Evolutionary conservation across 2,888 invertebrate genomes (phyloP).

Genomic region (Fragum whitleyi): DNA sequence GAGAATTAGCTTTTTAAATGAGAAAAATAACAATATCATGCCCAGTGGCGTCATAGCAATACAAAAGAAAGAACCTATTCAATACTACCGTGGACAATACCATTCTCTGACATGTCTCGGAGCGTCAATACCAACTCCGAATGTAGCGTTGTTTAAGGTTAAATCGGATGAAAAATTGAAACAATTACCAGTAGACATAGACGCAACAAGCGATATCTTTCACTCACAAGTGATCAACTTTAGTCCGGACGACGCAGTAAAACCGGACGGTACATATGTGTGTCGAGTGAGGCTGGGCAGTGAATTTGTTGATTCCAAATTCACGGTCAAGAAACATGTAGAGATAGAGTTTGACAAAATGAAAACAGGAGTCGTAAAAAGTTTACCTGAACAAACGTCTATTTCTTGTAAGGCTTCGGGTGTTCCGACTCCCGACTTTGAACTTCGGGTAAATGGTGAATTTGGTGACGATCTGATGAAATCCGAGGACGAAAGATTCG

Average conservation of each 20-base stretch:
- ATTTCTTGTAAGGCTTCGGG: slow-evolving; percentile 4
- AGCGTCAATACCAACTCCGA: not conserved
- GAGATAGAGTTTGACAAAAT: not conserved
- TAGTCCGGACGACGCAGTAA: not conserved
- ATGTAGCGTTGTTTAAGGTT: not conserved
- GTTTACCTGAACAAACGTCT: not conserved
- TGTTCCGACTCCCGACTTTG: not conserved
- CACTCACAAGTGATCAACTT: not conserved
- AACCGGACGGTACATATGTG: not conserved
- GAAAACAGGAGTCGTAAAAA: not conserved
- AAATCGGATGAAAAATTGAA: not conserved
- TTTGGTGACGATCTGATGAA: not conserved
- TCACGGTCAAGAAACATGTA: not conserved
- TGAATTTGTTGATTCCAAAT: not conserved
- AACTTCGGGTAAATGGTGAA: not conserved
- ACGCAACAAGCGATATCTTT: not conserved
- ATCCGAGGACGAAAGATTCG: not conserved
- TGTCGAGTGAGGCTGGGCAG: not conserved
- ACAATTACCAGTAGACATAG: not conserved
- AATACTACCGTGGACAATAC: not conserved
- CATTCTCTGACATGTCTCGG: not conserved
- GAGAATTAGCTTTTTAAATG: not conserved
- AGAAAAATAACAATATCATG: not conserved
- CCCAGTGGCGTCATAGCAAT: not conserved
- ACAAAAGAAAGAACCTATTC: not conserved